Conservation (phyloP, 1,140 invertebrate species). For the Bombus waltoni region DNA sequence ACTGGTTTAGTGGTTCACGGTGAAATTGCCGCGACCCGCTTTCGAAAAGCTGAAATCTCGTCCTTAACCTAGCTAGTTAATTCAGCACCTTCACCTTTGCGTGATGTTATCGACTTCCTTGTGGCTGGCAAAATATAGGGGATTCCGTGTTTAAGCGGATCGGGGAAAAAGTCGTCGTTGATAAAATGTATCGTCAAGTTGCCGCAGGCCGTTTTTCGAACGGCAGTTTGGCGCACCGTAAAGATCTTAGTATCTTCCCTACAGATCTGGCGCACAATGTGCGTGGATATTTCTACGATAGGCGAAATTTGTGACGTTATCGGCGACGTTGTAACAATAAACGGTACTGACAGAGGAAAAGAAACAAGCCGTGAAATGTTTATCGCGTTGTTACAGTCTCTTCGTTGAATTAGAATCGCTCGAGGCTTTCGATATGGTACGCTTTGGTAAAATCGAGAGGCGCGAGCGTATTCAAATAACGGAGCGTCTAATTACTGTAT, state of each 20-base stretch:
- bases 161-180: constrained; percentile 12
- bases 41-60: constrained; percentile 41
- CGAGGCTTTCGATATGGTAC: background rate
- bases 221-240: background rate
- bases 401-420: background rate
- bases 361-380: background rate
- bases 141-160: constrained; percentile 19
- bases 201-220: background rate
- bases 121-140: background rate
- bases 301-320: background rate
- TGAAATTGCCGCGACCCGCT: constrained; percentile 33
- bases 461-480: no score
- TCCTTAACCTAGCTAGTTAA: constrained; percentile 53
- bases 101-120: constrained; percentile 49
- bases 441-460: no score
- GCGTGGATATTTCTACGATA: background rate
- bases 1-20: constrained; percentile 24
- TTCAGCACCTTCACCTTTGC: constrained; percentile 54
- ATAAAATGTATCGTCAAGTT: background rate
- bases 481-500: no score
- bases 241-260: background rate
- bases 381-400: background rate
- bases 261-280: no score
- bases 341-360: no score
- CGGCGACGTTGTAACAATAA: background rate